Evolutionary conservation across 2,113 vertebrate species (phyloP), one percentile per base, ranked within the genome.

Genomic region (Triplophysa siluroides): DNA sequence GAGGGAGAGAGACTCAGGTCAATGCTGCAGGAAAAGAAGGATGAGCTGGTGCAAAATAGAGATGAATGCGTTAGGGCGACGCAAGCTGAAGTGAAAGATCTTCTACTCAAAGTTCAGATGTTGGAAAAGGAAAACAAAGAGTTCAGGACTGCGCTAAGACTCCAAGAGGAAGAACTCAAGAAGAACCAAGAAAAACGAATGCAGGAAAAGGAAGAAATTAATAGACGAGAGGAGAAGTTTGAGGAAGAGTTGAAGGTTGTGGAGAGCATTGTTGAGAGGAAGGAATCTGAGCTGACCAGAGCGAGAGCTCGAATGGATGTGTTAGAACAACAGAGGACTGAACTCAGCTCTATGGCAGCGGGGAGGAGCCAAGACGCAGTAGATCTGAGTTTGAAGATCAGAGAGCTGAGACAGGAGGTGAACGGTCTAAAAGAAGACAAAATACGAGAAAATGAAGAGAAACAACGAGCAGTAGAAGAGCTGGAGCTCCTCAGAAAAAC

Each of bases 1-100:
- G 89, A 92, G 43, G 91, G 84, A 62, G 88, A 91, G 80, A 85
- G 21, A 10, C 87, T 92, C 76, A 86, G 76, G 77, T 83, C 62
- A 3, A 21, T 84, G 1, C 76, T 92, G 21, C 77, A 76, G 81
- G 84, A 89, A 76, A 88, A 83, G 78, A 85, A 84, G 71, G 73
- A 89, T 52, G 88, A 89, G 83, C 43, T 81, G 73, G 69, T 88
- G 29, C 78, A 64, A 14, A 47, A 76, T 58, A 81, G 78, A 81
- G 78, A 85, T 29, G 85, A 89, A 65, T 85, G 81, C 19, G 24
- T 79, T 21, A 66, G 10, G 45, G 58, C 19, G 0, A 52, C 64
- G 24, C 69, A 26, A 67, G 58, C 76, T 71, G 84, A 89, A 64
- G 9, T 82, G 21, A 84, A 89, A 79, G 78, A 85, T 73, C 79